Evolutionary conservation across 2,888 invertebrate species (phyloP).

Genomic region (Eupelmus urozonus): DNA sequence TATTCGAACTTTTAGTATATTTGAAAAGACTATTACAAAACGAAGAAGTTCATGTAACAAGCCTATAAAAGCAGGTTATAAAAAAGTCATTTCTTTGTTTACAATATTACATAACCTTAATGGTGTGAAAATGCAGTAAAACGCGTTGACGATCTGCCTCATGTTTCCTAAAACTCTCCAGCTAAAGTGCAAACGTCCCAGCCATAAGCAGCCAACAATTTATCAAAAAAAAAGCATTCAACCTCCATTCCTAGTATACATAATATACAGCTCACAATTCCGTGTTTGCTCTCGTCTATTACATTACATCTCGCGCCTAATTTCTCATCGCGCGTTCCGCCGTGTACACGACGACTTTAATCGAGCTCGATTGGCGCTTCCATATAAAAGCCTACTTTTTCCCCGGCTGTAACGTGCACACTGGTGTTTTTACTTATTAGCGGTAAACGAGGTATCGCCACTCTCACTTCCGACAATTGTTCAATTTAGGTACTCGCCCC

Average conservation of each 20-base stretch:
- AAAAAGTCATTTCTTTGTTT: too few relatives aligned
- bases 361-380: constrained; percentile 68
- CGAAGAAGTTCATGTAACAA: too few relatives aligned
- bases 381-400: constrained; percentile 41
- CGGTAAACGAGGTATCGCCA: constrained; percentile 18
- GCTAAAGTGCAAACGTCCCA: too few relatives aligned
- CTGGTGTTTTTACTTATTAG: constrained; percentile 18
- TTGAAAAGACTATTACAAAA: too few relatives aligned
- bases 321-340: not conserved
- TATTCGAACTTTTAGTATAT: too few relatives aligned
- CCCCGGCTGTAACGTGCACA: not conserved
- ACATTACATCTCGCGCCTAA: not conserved
- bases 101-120: too few relatives aligned
- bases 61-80: too few relatives aligned
- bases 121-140: not conserved
- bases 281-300: too few relatives aligned
- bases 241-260: too few relatives aligned
- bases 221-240: too few relatives aligned
- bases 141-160: constrained; percentile 2
- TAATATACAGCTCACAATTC: too few relatives aligned
- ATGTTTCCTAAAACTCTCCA: not conserved
- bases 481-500: not conserved
- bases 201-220: too few relatives aligned
- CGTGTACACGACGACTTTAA: constrained; percentile 59
- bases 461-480: constrained; percentile 39